A percentile compares a stretch with the other conserved stretches of the same genome.
Evolutionary conservation across 1,140 invertebrate species (phyloP).

Genomic region (Leptonema lineaticorne): DNA sequence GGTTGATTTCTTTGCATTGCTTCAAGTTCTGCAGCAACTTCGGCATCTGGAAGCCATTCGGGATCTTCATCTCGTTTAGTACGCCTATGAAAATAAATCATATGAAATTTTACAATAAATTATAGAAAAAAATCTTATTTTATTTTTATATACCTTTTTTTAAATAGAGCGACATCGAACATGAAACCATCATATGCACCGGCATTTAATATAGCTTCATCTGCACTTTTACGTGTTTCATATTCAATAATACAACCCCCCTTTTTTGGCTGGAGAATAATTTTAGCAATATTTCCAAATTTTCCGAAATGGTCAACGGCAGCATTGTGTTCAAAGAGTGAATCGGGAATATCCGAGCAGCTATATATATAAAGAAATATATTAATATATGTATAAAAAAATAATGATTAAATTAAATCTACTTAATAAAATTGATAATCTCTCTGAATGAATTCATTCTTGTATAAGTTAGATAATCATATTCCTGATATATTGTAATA

Average conservation of each 20-base stretch:
- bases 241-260: constrained; percentile 64
- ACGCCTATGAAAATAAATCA: constrained; percentile 25
- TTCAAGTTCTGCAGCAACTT: constrained; percentile 56
- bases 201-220: constrained; percentile 59
- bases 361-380: no score
- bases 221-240: constrained; percentile 57
- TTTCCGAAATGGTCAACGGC: constrained; percentile 66
- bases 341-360: constrained; percentile 64
- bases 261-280: constrained; percentile 61
- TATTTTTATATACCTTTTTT: constrained; percentile 42
- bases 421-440: no score
- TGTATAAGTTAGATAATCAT: no score
- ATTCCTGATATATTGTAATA: no score
- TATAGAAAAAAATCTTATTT: background rate
- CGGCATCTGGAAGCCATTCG: constrained; percentile 56
- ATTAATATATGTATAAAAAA: no score
- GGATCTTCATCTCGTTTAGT: constrained; percentile 54
- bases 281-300: constrained; percentile 63
- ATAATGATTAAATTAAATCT: no score
- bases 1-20: constrained; percentile 52
- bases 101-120: background rate
- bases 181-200: constrained; percentile 61
- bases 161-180: constrained; percentile 61
- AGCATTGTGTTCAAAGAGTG: constrained; percentile 60
- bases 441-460: no score